Base-by-base conservation (phyloP, 2,888 invertebrate genomes). In the Lymantria monacha region DNA sequence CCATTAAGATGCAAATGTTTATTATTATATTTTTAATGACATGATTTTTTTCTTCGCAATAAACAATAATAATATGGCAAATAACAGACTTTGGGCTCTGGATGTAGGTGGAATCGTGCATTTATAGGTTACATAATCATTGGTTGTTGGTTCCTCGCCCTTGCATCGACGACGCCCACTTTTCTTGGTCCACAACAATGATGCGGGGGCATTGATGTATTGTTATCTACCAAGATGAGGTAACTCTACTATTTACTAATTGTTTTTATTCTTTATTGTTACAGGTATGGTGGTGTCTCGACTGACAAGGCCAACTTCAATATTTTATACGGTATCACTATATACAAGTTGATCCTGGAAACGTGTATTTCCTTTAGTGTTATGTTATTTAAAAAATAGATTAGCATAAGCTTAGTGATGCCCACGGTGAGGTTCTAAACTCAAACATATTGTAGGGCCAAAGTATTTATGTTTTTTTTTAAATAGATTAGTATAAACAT, bases 221-320 rank as follows among this genome's bases (percentile, higher is more conserved):
- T 81, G 81, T 81, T 76, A 75, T 71, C 59, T 58, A 61, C 61
- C 64, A 56, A 58, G 72, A 81, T 85, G 85, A 87, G 76, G 84
- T 80, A 81, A 76, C 68, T 57, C 62, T 67, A 68, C 74, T 79
- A 74, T 79, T 81, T 81, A 84, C 76, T 87, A 84, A 88, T 87
- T 85, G 81, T 80, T 84, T 81, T 81, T 82, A 80, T 85, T 83
- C 76, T 64, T 77, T 73, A 83, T 87, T 88, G 87, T 88, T 87
- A 72, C 84, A 83, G 84, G 85, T 88, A 86, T 77, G 82, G 77
- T 69, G 55, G 66, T 45, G 64, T 73, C 70, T 72, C 64, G 51
- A 66, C 61, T 59, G 55, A 61, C 74, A 69, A 75, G 79, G 72
- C 70, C 68, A 64, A 48, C 55, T 53, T 51, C 53, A 47, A 38